These are phyloP conservation scores for Eueides isabella DNA, from an alignment of 1,140 invertebrate genomes.

Conservation along the genomic window DNA sequence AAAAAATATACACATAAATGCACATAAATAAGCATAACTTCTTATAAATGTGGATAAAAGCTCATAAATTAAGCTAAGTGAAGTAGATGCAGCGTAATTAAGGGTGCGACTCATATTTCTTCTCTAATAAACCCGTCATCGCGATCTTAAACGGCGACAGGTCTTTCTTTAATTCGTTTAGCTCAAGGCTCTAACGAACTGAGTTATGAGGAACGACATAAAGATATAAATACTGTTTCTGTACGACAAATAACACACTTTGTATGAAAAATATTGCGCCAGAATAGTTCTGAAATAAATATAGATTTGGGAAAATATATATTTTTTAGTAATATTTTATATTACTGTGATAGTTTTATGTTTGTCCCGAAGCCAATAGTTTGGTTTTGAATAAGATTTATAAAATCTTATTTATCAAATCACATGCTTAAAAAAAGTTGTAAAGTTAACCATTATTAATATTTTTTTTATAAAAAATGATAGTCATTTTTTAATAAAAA, in stretches of 20 bases:
- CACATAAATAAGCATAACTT: not conserved
- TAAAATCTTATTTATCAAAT: too few species aligned
- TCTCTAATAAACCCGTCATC: conserved; percentile 32
- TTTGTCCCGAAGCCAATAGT: too few species aligned
- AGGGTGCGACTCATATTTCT: conserved; percentile 34
- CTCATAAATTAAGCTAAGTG: not conserved
- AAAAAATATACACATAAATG: not conserved
- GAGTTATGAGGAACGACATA: conserved; percentile 44
- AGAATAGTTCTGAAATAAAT: not conserved
- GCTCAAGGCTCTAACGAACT: conserved; percentile 28
- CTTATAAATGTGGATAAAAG: not conserved
- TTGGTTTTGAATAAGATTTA: too few species aligned
- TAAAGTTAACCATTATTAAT: too few species aligned
- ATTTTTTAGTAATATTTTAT: not conserved
- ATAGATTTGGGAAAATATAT: not conserved
- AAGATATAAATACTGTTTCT: conserved; percentile 43
- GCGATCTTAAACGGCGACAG: conserved; percentile 16
- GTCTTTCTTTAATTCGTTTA: conserved; percentile 20
- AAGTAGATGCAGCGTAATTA: conserved; percentile 24
- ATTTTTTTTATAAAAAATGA: too few species aligned
- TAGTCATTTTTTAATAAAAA: too few species aligned
- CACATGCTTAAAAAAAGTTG: too few species aligned
- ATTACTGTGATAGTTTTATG: too few species aligned
- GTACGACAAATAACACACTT: conserved; percentile 45
- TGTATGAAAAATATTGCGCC: conserved; percentile 34